phyloP scores from a whole-genome alignment of 2,888 invertebrate genomes.

The Temnothorax rugatulus region DNA sequence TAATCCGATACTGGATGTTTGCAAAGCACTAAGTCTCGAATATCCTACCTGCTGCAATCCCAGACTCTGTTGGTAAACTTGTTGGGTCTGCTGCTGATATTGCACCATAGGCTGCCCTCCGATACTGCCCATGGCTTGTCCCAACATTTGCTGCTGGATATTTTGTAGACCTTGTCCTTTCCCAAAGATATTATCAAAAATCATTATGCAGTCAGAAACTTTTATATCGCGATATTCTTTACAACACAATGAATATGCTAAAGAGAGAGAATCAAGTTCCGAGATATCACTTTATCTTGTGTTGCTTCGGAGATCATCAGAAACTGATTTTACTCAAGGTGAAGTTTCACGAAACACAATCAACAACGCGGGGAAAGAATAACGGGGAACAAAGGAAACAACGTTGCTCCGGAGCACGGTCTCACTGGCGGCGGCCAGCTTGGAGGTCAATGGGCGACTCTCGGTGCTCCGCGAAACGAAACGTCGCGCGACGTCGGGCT shows the following conservation, averaged over 20 bases:
- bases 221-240: neutral
- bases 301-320: too few species aligned
- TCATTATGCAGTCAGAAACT: neutral
- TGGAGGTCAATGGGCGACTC: neutral
- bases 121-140: slow-evolving; percentile 89
- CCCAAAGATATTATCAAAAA: slow-evolving; percentile 44
- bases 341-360: neutral
- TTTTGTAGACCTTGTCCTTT: slow-evolving; percentile 87
- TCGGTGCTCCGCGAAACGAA: neutral
- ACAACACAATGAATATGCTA: too few species aligned
- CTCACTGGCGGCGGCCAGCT: neutral
- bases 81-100: slow-evolving; percentile 90
- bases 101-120: slow-evolving; percentile 91
- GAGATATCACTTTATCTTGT: neutral
- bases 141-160: slow-evolving; percentile 90
- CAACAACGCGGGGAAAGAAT: neutral
- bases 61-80: slow-evolving; percentile 90
- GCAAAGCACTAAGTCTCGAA: neutral
- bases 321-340: neutral
- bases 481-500: neutral
- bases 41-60: slow-evolving; percentile 88
- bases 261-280: neutral
- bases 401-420: neutral
- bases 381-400: neutral
- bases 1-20: neutral